phyloP scores from a whole-genome alignment of 2,113 vertebrate species.

The Actenoides lindsayi region DNA sequence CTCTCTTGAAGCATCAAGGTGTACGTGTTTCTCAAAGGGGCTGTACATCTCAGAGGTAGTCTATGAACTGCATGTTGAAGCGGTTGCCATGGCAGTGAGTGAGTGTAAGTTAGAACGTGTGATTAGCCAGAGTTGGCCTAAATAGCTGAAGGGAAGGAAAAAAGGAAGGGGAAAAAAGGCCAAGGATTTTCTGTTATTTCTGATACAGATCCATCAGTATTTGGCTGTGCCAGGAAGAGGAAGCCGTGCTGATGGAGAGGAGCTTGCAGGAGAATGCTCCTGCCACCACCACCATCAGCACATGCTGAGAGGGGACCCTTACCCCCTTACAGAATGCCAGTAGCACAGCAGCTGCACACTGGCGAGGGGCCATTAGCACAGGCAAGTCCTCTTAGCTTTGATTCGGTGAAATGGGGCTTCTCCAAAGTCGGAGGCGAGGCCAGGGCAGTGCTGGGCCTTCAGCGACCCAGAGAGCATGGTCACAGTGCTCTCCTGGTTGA shows the following conservation, averaged over 20 bases:
- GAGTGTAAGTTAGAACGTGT: background rate
- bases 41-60: background rate
- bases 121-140: conserved; percentile 16
- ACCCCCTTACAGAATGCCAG: background rate
- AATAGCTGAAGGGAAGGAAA: conserved; percentile 52
- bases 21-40: conserved; percentile 5
- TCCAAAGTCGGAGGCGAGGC: background rate
- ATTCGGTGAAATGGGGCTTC: background rate
- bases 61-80: conserved; percentile 1
- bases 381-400: background rate
- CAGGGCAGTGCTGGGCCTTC: background rate
- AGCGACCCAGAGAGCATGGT: rapidly evolving
- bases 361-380: background rate
- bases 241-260: background rate
- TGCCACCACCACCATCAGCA: background rate
- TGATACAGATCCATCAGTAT: background rate
- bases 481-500: background rate
- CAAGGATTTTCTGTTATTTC: conserved; percentile 33
- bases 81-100: conserved; percentile 44
- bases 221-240: background rate
- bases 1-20: conserved; percentile 59
- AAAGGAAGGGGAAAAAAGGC: background rate
- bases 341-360: background rate
- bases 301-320: background rate
- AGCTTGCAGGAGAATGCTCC: background rate